Base-by-base conservation (phyloP, 2,113 vertebrate genomes). In the Pomatorhinus ruficollis region DNA sequence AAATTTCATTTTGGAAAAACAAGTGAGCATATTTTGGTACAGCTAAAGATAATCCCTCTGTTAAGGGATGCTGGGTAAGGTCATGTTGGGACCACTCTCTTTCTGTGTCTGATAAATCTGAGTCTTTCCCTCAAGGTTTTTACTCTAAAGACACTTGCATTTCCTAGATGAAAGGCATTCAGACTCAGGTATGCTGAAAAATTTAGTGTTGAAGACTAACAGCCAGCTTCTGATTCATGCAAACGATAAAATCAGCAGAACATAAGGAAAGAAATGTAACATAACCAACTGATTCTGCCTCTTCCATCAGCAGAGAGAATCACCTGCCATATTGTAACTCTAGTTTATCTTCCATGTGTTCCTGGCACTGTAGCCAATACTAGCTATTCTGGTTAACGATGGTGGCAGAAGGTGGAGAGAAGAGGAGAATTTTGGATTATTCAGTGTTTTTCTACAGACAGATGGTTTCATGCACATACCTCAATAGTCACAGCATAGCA, bases 21-120 rank as follows among this genome's bases (percentile, higher is more conserved):
- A 74, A 77, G 7, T 3, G 2, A 50, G 3, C 0, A 6, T 49
- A 33, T 42, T 65, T 71, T 56, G 2, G 2, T 40, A 13, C 9
- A n/a, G 3, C 5, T 57, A 30, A 54, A 60, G 33, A 60, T 30
- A 68, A 80, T 69, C 6, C 11, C 8, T 68, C 10, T 7, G 1
- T 63, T 57, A 44, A 59, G 12, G 23, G 47, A 24, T 49, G 47
- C 47, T 49, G 47, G 47, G 23, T 49, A 24, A 49, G 5, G 12
- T 76, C 11, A 45, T 63, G 9, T 9, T 57, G 28, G 5, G 19
- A 72, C 24, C 30, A 40, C 6, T 49, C 7, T 5, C 24, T 76
- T 33, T 53, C 20, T 63, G 16, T 45, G 3, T n/a, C 12, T 59
- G 13, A 12, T 12, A 52, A 30, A 5, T 53, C 15, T 31, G 12